Evolutionary conservation across 2,888 invertebrate species (phyloP), one percentile per base, ranked within the genome.

Genomic region (Drosophila anomalata): DNA sequence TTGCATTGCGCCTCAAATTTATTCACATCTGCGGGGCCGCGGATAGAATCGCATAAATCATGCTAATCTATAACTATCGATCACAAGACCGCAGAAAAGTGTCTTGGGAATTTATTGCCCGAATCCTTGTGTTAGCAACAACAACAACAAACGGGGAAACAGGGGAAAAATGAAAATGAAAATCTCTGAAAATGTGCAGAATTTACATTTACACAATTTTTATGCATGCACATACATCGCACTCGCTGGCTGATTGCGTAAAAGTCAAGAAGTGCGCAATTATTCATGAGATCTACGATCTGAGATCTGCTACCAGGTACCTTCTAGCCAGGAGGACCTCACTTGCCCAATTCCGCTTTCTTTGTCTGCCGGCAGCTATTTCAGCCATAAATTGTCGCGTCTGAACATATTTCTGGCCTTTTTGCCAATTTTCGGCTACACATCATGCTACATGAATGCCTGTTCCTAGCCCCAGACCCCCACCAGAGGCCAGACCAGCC

Each of bases 21-120:
- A 84, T 84, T 80, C 84, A 67, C 81, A 80, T 80, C 80, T 54
- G 69, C 24, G 46, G 44, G 66, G 52, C 62, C 59, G 57, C 66
- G 48, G 52, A 53, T 24, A 50, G 52, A 62, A 36, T 57, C 77
- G 77, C 87, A 83, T 84, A 86, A 84, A 86, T 84, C 83, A 84
- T 72, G 81, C 75, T 81, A 83, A 84, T 84, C 81, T 86, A 81
- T 84, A 84, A 84, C 83, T 84, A 84, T 84, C 81, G 81, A 86
- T 86, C 87, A 84, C 79, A 73, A 76, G 72, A 72, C 56, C 68
- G 58, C 53, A 75, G 60, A 75, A 80, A 62, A 78, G 75, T 75
- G 77, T 79, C 78, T 78, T 75, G 69, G 73, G 74, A 80, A 83
- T 85, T 85, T 83, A 85, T 85, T 82, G 71, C 75, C 86, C 72